phyloP scores from a whole-genome alignment of 2,888 invertebrate genomes.

The Drosophila lacicola region DNA sequence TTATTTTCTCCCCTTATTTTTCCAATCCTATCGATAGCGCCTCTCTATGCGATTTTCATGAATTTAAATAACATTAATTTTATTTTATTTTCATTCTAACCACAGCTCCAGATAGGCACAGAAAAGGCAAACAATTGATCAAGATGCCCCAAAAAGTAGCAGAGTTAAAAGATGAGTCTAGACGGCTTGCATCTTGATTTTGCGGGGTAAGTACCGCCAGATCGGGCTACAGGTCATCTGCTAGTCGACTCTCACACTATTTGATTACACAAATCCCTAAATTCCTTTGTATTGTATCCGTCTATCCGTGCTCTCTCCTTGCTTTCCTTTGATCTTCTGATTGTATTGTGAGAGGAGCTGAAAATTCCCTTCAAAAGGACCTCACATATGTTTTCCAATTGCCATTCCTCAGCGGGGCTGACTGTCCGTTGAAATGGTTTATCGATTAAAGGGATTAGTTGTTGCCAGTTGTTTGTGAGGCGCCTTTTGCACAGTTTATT shows the following conservation, averaged over 20 bases:
- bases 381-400: conserved; percentile 5
- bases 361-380: neutral
- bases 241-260: neutral
- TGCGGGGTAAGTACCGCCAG: no score
- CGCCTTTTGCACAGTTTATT: neutral
- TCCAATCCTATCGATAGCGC: neutral
- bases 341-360: neutral
- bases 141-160: no score
- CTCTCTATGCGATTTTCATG: neutral
- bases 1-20: neutral
- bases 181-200: no score
- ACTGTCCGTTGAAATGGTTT: conserved; percentile 24
- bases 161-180: no score
- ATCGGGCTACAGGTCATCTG: neutral
- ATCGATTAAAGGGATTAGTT: conserved; percentile 42
- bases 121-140: no score
- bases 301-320: neutral
- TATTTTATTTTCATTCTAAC: no score
- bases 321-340: conserved; percentile 15
- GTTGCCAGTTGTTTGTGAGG: neutral
- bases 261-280: neutral
- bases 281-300: conserved; percentile 2
- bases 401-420: conserved; percentile 4
- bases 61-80: neutral
- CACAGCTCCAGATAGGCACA: no score